Conservation (phyloP, 2,888 invertebrate species). For the Drosophila pseudotakahashii region DNA sequence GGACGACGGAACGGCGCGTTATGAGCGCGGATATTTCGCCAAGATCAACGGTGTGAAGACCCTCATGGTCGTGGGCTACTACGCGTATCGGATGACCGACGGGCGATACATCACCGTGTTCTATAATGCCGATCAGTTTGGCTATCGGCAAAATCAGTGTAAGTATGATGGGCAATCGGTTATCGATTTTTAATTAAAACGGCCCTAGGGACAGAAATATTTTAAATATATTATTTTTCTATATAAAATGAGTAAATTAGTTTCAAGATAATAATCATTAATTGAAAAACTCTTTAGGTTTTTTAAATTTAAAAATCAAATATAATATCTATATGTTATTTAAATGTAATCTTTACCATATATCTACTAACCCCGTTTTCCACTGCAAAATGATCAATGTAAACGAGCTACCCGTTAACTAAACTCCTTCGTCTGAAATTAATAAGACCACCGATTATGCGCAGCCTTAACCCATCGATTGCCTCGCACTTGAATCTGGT, state of each 20-base stretch:
- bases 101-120: slow-evolving; percentile 81
- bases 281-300: too few relatives aligned
- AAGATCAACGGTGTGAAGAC: slow-evolving; percentile 71
- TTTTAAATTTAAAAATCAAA: too few relatives aligned
- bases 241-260: too few relatives aligned
- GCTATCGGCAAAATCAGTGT: slow-evolving; percentile 82
- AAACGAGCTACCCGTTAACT: not conserved
- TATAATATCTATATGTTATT: too few relatives aligned
- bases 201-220: too few relatives aligned
- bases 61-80: slow-evolving; percentile 81
- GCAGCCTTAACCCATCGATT: not conserved
- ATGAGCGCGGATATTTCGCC: slow-evolving; percentile 81
- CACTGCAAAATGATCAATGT: not conserved
- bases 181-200: too few relatives aligned
- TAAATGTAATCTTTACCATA: too few relatives aligned
- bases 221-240: too few relatives aligned
- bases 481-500: not conserved
- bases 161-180: slow-evolving; percentile 47
- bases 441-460: slow-evolving; percentile 4
- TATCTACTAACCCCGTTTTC: too few relatives aligned
- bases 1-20: slow-evolving; percentile 81
- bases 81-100: slow-evolving; percentile 80
- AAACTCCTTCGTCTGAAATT: not conserved
- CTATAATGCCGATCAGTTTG: slow-evolving; percentile 82
- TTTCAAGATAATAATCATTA: too few relatives aligned